phyloP scores from a whole-genome alignment of 2,888 invertebrate genomes.

The Calliopum simillimum region DNA sequence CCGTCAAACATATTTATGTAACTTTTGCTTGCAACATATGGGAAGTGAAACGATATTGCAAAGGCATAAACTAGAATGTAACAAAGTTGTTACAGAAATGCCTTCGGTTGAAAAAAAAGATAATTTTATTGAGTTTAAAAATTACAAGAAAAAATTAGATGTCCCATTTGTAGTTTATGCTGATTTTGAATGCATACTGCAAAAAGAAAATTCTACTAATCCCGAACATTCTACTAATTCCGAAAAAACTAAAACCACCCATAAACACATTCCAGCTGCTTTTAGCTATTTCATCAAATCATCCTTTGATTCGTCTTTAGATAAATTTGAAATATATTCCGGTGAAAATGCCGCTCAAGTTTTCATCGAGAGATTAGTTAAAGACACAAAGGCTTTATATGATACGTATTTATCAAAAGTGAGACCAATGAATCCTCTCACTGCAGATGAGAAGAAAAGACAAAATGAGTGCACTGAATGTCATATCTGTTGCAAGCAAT shows the following conservation, averaged over 20 bases:
- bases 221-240: not conserved
- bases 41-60: not conserved
- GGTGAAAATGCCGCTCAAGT: not conserved
- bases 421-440: not conserved
- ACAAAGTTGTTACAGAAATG: not conserved
- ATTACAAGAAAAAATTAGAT: not conserved
- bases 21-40: no score
- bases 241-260: not conserved
- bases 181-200: slow-evolving; percentile 1
- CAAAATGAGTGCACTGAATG: not conserved
- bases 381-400: not conserved
- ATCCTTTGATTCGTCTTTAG: not conserved
- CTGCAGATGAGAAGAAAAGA: not conserved
- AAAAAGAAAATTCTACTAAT: not conserved
- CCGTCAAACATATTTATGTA: no score
- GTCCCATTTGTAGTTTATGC: not conserved
- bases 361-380: not conserved
- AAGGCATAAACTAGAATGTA: not conserved
- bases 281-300: slow-evolving; percentile 5
- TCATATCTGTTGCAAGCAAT: no score
- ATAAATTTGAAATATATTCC: not conserved
- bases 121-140: not conserved
- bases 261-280: not conserved
- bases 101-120: not conserved
- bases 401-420: not conserved